Base-by-base conservation (phyloP, 2,888 invertebrate species). In the Halictus quadricinctus region DNA sequence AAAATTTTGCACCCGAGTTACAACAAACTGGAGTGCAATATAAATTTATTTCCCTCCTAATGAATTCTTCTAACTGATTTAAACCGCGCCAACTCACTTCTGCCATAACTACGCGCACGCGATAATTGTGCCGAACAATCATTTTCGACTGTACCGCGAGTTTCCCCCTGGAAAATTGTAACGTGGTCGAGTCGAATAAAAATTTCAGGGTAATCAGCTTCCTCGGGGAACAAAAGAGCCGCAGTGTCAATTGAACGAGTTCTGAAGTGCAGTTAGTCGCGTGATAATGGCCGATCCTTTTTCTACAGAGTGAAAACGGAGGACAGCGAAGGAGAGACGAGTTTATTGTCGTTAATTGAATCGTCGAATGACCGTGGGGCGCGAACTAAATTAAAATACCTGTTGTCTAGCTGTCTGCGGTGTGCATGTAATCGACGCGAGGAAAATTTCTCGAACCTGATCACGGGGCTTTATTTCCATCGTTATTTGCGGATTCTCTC, bases 331-430 rank as follows among this genome's bases (percentile, higher is more conserved):
- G 76, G 73, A 72, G 54, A 84, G 86, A 64, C 70, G 79, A 72
- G 80, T 84, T 83, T 83, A 84, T 88, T 86, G 80, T 81, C 88
- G 77, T 88, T 89, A 89, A 89, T 88, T 86, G 85, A 87, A 84
- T 80, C 85, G 79, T 84, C 85, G 79, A 83, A 87, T 81, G 80
- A 86, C 82, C 83, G 74, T 50, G 72, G 72, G 36, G 69, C 80
- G 80, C 29, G 79, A 72, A 80, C 77, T 83, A 87, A 90, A 90
- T 90, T 85, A 85, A 90, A 90, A 90, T 90, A 80, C 79, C 88
- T 80, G 76, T 72, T 79, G 64, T 74, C 80, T 69, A 54, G 69
- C 43, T 70, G 80, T 76, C 85, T 64, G 66, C 72, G 66, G 48
- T 74, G 60, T 70, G 48, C 50, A 72, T 72, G 77, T 76, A 76